Percentiles rank a stretch among this genome's conserved stretches.
phyloP scores from a whole-genome alignment of 2,113 vertebrate genomes.

The Mesembrinibis cayennensis region DNA sequence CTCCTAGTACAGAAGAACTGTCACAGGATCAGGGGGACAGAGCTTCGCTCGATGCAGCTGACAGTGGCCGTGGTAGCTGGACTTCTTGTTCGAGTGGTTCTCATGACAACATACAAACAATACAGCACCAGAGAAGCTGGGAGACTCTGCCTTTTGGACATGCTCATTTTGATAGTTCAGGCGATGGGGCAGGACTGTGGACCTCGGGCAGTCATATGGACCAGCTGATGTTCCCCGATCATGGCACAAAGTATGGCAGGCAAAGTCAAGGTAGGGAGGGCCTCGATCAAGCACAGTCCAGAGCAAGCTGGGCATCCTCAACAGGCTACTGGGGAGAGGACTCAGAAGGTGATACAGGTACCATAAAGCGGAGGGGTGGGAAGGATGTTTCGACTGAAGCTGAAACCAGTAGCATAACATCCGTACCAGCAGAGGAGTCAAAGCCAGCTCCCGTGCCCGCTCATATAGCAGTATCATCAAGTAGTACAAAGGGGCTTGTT shows the following conservation, averaged over 20 bases:
- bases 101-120: constrained; percentile 97
- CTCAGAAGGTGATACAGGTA: constrained; percentile 95
- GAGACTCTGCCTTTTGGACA: constrained; percentile 89
- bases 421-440: constrained; percentile 86
- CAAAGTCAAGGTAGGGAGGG: constrained; percentile 79
- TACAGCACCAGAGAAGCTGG: constrained; percentile 96
- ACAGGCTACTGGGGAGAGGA: constrained; percentile 98
- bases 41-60: constrained; percentile 92
- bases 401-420: constrained; percentile 87
- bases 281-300: constrained; percentile 88
- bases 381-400: constrained; percentile 90
- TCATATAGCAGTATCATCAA: constrained; percentile 80
- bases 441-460: constrained; percentile 82
- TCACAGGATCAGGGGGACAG: constrained; percentile 97
- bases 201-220: constrained; percentile 77
- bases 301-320: constrained; percentile 95
- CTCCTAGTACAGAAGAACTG: constrained; percentile 94
- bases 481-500: constrained; percentile 82
- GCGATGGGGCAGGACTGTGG: constrained; percentile 79
- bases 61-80: constrained; percentile 98
- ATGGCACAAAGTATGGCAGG: constrained; percentile 77
- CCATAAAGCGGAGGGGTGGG: constrained; percentile 94
- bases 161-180: constrained; percentile 76
- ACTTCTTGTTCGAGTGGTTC: constrained; percentile 98
- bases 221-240: constrained; percentile 78